Conservation (phyloP, 2,113 vertebrate species). For the Burhinus oedicnemus region DNA sequence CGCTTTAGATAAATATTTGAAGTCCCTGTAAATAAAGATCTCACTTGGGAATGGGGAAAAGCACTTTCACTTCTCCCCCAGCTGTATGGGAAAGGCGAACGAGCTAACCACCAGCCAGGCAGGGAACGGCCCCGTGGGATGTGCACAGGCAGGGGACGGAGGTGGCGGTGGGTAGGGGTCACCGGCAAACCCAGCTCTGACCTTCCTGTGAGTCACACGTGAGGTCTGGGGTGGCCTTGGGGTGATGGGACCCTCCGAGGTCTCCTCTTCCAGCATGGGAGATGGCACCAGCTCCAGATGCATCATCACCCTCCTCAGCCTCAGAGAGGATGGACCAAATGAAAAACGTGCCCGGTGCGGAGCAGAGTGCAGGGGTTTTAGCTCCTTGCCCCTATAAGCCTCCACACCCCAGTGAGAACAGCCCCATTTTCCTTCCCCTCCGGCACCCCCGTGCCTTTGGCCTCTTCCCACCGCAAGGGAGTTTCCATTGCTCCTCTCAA, state of each 20-base stretch:
- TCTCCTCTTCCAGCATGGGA: background rate
- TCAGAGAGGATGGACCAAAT: background rate
- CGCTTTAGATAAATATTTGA: slow-evolving; percentile 59
- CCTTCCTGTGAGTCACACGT: background rate
- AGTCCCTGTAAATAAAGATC: slow-evolving; percentile 40
- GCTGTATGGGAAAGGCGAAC: background rate
- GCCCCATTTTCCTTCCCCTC: background rate
- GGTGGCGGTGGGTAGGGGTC: background rate
- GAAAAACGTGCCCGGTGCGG: fast-evolving
- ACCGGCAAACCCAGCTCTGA: background rate
- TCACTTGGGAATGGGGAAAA: background rate
- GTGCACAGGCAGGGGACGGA: background rate
- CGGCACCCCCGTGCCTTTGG: background rate
- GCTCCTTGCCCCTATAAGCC: background rate
- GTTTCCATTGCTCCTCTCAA: slow-evolving; percentile 53
- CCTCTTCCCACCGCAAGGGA: background rate
- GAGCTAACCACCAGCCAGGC: background rate
- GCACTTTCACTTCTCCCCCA: slow-evolving; percentile 21
- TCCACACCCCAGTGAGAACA: background rate
- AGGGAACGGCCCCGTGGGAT: background rate
- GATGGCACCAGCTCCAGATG: background rate
- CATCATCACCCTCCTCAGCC: background rate
- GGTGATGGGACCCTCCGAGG: background rate
- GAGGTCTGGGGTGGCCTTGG: background rate
- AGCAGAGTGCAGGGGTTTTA: background rate